Evolutionary conservation across 2,797 vertebrate species (phyloP).

Genomic region (Calcarius lapponicus): DNA sequence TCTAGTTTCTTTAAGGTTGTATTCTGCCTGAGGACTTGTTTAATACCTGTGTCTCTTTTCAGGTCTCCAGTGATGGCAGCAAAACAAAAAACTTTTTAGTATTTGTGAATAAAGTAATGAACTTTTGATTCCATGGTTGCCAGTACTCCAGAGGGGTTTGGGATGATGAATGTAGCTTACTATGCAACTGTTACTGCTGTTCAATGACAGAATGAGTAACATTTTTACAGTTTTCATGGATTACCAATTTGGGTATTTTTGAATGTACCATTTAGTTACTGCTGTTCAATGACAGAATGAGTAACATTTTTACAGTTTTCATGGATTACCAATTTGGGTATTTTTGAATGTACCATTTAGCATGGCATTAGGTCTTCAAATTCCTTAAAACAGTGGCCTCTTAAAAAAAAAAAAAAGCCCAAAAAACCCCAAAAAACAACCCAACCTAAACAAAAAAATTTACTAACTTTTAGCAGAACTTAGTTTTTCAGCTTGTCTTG

Average conservation of each 20-base stretch:
- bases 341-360: background rate
- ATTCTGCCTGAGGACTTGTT: constrained; percentile 1
- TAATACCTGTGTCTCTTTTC: background rate
- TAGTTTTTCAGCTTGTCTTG: background rate
- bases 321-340: background rate
- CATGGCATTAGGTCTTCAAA: background rate
- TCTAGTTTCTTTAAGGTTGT: constrained; percentile 23
- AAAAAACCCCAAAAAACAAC: background rate
- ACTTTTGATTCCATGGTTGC: background rate
- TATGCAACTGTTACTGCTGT: background rate
- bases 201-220: background rate
- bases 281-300: background rate
- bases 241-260: background rate
- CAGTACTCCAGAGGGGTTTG: background rate
- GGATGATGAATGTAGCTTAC: background rate
- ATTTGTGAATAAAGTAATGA: background rate
- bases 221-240: background rate
- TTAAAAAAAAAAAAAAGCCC: rapidly evolving
- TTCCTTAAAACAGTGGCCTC: background rate
- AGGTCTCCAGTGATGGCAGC: background rate
- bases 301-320: background rate
- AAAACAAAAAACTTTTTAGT: background rate
- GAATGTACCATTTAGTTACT: background rate
- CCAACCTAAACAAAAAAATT: background rate
- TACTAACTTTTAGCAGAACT: background rate